Evolutionary conservation across 2,888 invertebrate species (phyloP).

Genomic region (Drosophila mimica): DNA sequence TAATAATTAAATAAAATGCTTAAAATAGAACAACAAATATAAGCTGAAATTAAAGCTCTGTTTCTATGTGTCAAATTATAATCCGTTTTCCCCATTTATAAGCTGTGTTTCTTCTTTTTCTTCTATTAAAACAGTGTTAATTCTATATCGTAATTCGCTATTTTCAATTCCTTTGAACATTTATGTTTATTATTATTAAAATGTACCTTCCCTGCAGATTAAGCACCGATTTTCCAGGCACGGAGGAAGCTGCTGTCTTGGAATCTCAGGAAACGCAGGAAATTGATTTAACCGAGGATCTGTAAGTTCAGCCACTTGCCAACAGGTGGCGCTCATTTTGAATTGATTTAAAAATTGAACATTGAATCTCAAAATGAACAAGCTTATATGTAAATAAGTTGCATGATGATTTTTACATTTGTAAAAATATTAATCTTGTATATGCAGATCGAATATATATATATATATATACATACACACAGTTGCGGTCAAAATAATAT

Average conservation of each 20-base stretch:
- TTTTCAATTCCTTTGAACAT: background rate
- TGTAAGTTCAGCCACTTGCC: conserved; percentile 17
- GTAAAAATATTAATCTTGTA: too few relatives aligned
- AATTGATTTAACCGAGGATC: conserved; percentile 25
- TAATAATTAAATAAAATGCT: background rate
- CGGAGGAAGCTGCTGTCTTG: conserved; percentile 19
- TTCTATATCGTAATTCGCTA: too few relatives aligned
- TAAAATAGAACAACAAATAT: background rate
- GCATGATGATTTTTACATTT: too few relatives aligned
- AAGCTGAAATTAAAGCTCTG: background rate
- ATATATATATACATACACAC: too few relatives aligned
- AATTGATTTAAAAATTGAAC: background rate
- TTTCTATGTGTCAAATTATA: too few relatives aligned
- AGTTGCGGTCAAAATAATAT: too few relatives aligned
- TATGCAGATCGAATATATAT: too few relatives aligned
- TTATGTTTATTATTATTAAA: background rate
- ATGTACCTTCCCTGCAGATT: conserved; percentile 3
- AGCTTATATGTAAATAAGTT: background rate
- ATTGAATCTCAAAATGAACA: background rate
- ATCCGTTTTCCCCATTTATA: too few relatives aligned
- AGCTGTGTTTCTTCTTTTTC: too few relatives aligned
- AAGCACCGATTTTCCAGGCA: conserved; percentile 2
- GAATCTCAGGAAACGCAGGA: conserved; percentile 20
- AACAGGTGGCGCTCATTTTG: conserved; percentile 1
- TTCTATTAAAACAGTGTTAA: too few relatives aligned